Percentiles rank a stretch among this genome's conserved stretches.
Evolutionary conservation across 2,113 vertebrate species (phyloP).

Genomic region (Pelusios castaneus): DNA sequence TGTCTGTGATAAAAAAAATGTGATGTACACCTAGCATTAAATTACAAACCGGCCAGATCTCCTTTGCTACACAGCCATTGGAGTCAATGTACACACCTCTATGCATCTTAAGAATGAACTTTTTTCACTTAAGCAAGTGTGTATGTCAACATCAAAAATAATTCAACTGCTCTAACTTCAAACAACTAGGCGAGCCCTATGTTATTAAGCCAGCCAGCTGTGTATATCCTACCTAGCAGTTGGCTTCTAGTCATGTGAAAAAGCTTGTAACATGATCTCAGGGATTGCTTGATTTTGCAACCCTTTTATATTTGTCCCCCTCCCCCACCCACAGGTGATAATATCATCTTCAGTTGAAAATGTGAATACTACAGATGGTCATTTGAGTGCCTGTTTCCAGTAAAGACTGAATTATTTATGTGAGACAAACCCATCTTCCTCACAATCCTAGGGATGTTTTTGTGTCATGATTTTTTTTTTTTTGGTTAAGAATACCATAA

Average conservation of each 20-base stretch:
- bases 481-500: conserved; percentile 36
- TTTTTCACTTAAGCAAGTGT: not conserved
- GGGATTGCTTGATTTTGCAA: not conserved
- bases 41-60: not conserved
- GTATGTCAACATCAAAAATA: not conserved
- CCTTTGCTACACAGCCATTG: not conserved
- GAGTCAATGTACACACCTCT: not conserved
- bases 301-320: not conserved
- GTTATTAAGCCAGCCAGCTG: conserved; percentile 2
- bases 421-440: conserved; percentile 46
- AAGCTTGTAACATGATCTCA: conserved; percentile 28
- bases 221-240: not conserved
- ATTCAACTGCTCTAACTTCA: not conserved
- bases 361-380: not conserved
- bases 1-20: not conserved
- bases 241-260: not conserved
- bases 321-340: conserved; percentile 31
- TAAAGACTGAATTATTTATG: conserved; percentile 7
- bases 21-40: not conserved
- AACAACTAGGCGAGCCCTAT: not conserved
- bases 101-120: not conserved
- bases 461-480: not conserved
- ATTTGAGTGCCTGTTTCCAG: conserved; percentile 12
- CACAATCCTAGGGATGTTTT: conserved; percentile 19
- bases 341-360: conserved; percentile 20